phyloP scores from a whole-genome alignment of 1,140 invertebrate genomes.

The Drosophila rhopaloa region DNA sequence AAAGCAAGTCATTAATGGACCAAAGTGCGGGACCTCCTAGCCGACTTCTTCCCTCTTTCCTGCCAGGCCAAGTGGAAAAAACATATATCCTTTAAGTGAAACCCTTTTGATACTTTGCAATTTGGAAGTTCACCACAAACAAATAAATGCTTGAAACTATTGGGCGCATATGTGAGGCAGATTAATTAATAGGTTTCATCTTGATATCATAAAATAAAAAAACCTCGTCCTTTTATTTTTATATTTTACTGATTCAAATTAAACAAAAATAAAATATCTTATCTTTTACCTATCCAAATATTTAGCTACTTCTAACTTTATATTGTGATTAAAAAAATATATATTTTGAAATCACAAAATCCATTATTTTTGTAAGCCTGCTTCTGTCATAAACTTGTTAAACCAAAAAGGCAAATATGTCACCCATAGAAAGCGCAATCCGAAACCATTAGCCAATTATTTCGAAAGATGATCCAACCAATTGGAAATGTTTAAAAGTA shows the following conservation, averaged over 20 bases:
- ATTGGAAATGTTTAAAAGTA: slow-evolving; percentile 30
- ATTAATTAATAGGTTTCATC: too few species aligned
- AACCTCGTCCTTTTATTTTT: too few species aligned
- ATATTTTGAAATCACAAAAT: too few species aligned
- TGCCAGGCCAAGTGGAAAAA: not conserved
- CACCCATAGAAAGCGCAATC: not conserved
- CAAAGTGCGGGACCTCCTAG: slow-evolving; percentile 44
- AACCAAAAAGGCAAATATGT: not conserved
- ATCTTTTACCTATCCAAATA: too few species aligned
- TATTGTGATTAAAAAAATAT: too few species aligned
- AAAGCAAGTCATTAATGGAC: slow-evolving; percentile 78
- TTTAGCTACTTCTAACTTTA: too few species aligned
- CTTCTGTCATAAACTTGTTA: too few species aligned
- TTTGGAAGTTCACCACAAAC: not conserved
- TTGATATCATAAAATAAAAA: too few species aligned
- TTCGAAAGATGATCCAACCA: slow-evolving; percentile 20
- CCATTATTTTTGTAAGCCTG: too few species aligned
- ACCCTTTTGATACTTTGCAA: not conserved
- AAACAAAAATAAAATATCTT: too few species aligned
- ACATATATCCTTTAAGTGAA: not conserved
- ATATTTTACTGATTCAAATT: too few species aligned
- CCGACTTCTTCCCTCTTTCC: not conserved
- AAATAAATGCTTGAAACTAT: not conserved
- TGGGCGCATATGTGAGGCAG: too few species aligned
- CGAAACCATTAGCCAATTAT: slow-evolving; percentile 8